Base-by-base conservation (phyloP, 2,797 vertebrate species). In the Cirrhinus molitorella region DNA sequence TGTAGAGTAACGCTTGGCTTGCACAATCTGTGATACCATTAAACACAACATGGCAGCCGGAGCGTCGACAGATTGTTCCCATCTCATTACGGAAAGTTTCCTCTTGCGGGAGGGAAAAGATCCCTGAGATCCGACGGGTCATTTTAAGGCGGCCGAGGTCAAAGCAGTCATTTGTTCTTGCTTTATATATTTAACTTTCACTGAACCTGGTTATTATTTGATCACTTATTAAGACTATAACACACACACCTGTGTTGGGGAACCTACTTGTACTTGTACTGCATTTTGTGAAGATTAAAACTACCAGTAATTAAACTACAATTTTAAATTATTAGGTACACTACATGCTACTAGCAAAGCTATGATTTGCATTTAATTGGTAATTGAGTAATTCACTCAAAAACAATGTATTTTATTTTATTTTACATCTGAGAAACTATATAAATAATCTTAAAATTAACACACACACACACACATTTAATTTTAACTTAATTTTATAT, bases 11-110 rank as follows among this genome's bases (percentile, higher is more conserved):
- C 53, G 79, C 67, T 81, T 71, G 37, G 66, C 79, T 81, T 81
- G 79, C 79, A 81, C 79, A 81, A 81, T 81, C 79, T 81, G 79
- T 31, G 79, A 81, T 61, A 49, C 67, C 67, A 81, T 81, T 81
- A 81, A 81, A 81, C 79, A 72, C 79, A 81, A 81, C 67, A 81
- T 72, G 79, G 79, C 79, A 71, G 40, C 25, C 40, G 1, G 34
- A 71, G 53, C 37, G 11, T 68, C 55, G 79, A 59, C 79, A 81
- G 79, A 72, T 72, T 81, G 79, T 72, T 59, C 53, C 55, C 23
- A 61, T 81, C 53, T 72, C 79, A 81, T 81, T 81, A 81, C 19
- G 43, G 53, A 59, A 59, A 61, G 67, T 43, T 61, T 81, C 40
- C 74, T 81, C 13, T 17, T 31, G 28, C 9, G 10, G 67, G 17